phyloP scores from a whole-genome alignment of 2,888 invertebrate genomes.

The Synanthedon tipuliformis region DNA sequence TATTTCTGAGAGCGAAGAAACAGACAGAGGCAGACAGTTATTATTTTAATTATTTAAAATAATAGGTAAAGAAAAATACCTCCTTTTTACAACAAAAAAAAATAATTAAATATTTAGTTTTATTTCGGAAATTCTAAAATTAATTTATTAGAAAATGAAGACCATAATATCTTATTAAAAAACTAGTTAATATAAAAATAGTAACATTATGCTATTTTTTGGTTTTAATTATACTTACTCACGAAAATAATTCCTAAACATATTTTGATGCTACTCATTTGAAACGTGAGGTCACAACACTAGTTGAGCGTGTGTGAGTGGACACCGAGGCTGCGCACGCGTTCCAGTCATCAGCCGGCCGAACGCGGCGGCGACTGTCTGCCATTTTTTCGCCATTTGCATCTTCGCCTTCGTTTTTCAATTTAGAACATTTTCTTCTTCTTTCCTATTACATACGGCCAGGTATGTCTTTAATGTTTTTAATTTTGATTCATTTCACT shows the following conservation, averaged over 20 bases:
- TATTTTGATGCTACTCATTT: not conserved
- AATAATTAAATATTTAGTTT: no score
- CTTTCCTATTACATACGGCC: constrained; percentile 4
- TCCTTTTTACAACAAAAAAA: no score
- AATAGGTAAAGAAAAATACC: no score
- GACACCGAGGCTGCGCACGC: constrained; percentile 24
- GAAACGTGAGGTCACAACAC: not conserved
- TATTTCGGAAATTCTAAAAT: no score
- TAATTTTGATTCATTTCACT: not conserved
- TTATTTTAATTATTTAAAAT: no score
- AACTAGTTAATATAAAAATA: no score
- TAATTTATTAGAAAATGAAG: no score
- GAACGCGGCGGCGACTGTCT: constrained; percentile 33
- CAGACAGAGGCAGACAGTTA: no score
- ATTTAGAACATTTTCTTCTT: constrained; percentile 4
- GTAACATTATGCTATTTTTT: no score
- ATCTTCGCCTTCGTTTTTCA: constrained; percentile 6
- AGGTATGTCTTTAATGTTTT: constrained; percentile 10
- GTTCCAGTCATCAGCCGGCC: constrained; percentile 51
- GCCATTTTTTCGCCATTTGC: constrained; percentile 19
- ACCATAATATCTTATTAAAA: no score
- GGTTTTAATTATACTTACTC: no score
- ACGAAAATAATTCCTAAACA: no score
- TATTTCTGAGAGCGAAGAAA: not conserved
- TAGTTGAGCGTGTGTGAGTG: constrained; percentile 23